phyloP scores from a whole-genome alignment of 2,888 invertebrate genomes.

The Tigriopus californicus region DNA sequence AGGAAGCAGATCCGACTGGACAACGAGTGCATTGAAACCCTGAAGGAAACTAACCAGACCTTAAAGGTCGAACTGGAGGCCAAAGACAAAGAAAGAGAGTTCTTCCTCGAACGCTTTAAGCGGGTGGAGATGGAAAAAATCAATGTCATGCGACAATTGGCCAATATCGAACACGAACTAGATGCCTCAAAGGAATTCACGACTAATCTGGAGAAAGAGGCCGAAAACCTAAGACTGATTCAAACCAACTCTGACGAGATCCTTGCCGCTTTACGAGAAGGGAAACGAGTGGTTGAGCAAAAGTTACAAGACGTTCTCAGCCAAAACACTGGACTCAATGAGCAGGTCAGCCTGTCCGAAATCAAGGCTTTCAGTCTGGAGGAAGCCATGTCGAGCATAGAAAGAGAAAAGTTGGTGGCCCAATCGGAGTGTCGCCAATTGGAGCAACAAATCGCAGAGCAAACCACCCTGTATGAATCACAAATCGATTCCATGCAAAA shows the following conservation, averaged over 20 bases:
- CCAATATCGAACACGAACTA: not conserved
- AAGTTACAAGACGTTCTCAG: not conserved
- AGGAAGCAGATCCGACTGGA: no score
- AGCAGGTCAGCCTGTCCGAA: not conserved
- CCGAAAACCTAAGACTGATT: not conserved
- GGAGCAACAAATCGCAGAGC: not conserved
- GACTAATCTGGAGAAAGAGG: not conserved
- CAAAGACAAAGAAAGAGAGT: not conserved
- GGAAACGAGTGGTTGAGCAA: not conserved
- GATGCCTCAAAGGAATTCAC: not conserved
- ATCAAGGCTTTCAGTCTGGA: not conserved
- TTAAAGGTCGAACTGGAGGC: not conserved
- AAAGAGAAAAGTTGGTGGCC: no score
- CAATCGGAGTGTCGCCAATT: not conserved
- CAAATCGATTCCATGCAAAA: not conserved
- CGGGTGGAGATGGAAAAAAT: constrained; percentile 4
- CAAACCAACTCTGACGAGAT: not conserved
- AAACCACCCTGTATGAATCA: not conserved
- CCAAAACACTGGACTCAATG: not conserved
- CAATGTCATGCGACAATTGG: not conserved
- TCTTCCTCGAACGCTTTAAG: not conserved
- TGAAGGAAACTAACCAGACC: no score
- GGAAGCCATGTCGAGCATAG: not conserved
- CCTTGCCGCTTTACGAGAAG: not conserved
- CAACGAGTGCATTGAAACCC: no score